A percentile compares a stretch with the other conserved stretches of the same genome.
These are phyloP conservation scores for Gymnosoma rotundatum DNA, from an alignment of 2,888 invertebrate genomes.

Conservation along the genomic window DNA sequence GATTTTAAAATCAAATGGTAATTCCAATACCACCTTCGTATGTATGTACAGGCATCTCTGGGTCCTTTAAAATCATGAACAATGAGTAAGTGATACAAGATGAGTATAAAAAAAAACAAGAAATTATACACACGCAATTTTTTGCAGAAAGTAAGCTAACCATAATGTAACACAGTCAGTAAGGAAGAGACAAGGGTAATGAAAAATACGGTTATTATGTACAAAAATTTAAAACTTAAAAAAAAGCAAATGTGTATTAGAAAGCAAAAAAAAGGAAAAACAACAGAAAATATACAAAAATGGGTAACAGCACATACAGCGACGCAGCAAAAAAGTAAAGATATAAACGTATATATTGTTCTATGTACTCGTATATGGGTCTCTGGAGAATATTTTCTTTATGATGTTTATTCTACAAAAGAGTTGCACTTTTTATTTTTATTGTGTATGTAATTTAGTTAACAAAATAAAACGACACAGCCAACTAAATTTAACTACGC, in stretches of 20 bases:
- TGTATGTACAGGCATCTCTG: no score
- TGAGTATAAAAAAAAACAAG: slow-evolving; percentile 3
- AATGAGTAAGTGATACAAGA: slow-evolving; percentile 6
- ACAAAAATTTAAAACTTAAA: background rate
- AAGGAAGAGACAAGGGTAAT: background rate
- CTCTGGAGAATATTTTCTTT: slow-evolving; percentile 46
- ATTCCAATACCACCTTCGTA: no score
- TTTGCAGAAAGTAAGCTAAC: background rate
- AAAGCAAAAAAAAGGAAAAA: slow-evolving; percentile 10
- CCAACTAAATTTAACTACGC: background rate
- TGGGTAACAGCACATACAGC: slow-evolving; percentile 14
- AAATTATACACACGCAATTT: slow-evolving; percentile 23
- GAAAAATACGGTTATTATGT: slow-evolving; percentile 34
- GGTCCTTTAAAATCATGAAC: no score
- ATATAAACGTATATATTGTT: background rate
- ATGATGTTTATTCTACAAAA: slow-evolving; percentile 27
- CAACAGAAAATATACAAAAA: slow-evolving; percentile 1
- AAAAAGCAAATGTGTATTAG: slow-evolving; percentile 21
- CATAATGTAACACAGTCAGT: background rate
- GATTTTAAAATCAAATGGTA: no score
- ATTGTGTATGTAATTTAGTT: slow-evolving; percentile 16
- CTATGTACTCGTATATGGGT: background rate
- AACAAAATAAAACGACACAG: background rate
- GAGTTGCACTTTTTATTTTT: slow-evolving; percentile 20
- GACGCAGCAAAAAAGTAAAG: background rate